A percentile compares a stretch with the other conserved stretches of the same genome.
Evolutionary conservation across 2,888 invertebrate genomes (phyloP).

Genomic region (Drosophila anceps): DNA sequence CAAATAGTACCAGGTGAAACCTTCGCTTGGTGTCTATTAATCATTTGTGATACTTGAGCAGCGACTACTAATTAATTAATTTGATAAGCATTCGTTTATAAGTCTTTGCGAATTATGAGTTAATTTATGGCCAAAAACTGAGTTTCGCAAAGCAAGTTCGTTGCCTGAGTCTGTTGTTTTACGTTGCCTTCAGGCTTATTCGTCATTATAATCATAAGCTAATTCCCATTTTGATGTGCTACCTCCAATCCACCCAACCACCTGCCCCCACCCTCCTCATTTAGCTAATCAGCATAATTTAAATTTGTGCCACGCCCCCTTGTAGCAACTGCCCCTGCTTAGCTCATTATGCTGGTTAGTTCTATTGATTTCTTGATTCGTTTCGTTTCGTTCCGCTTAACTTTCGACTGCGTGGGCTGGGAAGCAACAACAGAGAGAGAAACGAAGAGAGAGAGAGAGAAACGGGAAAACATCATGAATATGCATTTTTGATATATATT

Average conservation of each 20-base stretch:
- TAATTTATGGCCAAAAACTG: conserved; percentile 62
- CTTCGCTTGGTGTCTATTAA: conserved; percentile 52
- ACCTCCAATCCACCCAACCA: background rate
- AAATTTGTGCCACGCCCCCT: conserved; percentile 64
- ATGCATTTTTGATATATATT: conserved; percentile 69
- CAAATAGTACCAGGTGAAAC: conserved; percentile 18
- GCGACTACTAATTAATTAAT: conserved; percentile 74
- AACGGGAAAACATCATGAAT: conserved; percentile 62
- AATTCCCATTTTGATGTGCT: conserved; percentile 49
- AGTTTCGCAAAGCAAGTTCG: conserved; percentile 53
- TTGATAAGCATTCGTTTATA: conserved; percentile 69
- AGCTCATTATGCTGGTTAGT: conserved; percentile 15
- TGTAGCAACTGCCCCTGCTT: conserved; percentile 14
- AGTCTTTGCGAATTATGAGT: conserved; percentile 69
- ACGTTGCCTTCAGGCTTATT: conserved; percentile 5
- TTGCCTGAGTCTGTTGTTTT: conserved; percentile 64
- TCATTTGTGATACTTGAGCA: conserved; percentile 34
- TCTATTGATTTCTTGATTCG: conserved; percentile 17
- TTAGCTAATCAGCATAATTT: conserved; percentile 68
- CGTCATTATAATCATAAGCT: conserved; percentile 36
- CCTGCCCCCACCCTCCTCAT: conserved; percentile 14
- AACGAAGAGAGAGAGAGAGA: background rate
- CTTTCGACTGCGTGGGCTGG: conserved; percentile 45
- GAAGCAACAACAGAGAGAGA: conserved; percentile 16
- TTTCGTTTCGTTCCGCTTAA: conserved; percentile 22